phyloP scores from a whole-genome alignment of 2,888 invertebrate genomes.

The Pseudeuparius sepicola region DNA sequence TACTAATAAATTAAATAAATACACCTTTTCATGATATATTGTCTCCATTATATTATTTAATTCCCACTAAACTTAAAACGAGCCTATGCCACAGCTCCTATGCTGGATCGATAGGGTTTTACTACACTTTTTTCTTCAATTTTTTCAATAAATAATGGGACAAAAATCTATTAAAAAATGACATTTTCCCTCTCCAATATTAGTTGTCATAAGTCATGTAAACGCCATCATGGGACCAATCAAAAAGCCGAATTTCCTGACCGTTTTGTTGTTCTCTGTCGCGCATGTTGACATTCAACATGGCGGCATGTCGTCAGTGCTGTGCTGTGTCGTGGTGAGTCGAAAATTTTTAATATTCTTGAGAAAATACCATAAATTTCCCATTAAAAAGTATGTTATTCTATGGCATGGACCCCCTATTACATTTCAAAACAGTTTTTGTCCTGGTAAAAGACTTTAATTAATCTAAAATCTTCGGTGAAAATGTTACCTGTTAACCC shows the following conservation, averaged over 20 bases:
- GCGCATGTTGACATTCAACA: slow-evolving; percentile 72
- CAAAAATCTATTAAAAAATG: too few relatives aligned
- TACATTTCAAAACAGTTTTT: too few relatives aligned
- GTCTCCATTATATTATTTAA: slow-evolving; percentile 33
- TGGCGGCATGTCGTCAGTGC: slow-evolving; percentile 95
- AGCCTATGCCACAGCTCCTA: too few relatives aligned
- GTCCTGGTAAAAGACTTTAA: not conserved
- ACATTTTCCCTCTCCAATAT: too few relatives aligned
- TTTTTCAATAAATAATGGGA: too few relatives aligned
- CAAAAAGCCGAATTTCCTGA: slow-evolving; percentile 12
- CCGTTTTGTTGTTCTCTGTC: slow-evolving; percentile 33
- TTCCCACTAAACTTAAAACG: too few relatives aligned
- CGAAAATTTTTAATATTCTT: slow-evolving; percentile 35
- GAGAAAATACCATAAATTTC: slow-evolving; percentile 28
- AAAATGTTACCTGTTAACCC: too few relatives aligned
- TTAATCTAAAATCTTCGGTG: not conserved
- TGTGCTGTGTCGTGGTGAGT: slow-evolving; percentile 94
- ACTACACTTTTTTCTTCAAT: too few relatives aligned
- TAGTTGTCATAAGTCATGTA: too few relatives aligned
- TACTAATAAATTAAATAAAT: slow-evolving; percentile 8
- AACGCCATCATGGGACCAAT: too few relatives aligned
- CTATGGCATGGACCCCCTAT: slow-evolving; percentile 8
- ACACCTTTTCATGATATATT: slow-evolving; percentile 41
- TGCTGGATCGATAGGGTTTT: too few relatives aligned
- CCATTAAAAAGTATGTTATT: slow-evolving; percentile 28